Percentiles rank a stretch among this genome's conserved stretches.
These are phyloP conservation scores for Nephotettix cincticeps DNA, from an alignment of 1,140 invertebrate genomes.

Conservation along the genomic window DNA sequence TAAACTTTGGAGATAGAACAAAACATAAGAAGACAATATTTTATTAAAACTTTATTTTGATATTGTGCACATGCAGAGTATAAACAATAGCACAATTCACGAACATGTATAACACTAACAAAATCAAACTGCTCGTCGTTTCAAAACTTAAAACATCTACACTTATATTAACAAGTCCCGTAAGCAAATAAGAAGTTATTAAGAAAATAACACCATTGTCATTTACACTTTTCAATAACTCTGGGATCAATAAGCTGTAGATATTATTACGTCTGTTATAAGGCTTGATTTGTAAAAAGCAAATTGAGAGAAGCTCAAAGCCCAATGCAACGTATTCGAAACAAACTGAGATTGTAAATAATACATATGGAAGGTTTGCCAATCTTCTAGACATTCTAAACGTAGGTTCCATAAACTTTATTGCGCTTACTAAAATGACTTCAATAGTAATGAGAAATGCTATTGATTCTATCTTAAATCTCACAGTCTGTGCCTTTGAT, in stretches of 20 bases:
- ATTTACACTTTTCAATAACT: slow-evolving; percentile 65
- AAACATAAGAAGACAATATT: too few species aligned
- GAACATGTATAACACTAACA: slow-evolving; percentile 58
- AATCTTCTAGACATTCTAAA: slow-evolving; percentile 61
- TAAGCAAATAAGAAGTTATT: slow-evolving; percentile 71
- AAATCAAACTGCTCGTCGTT: slow-evolving; percentile 49
- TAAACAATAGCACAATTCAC: slow-evolving; percentile 41
- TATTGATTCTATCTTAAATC: neutral
- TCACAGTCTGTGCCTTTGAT: neutral
- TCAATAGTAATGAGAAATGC: neutral
- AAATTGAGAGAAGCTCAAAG: neutral
- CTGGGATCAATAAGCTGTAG: slow-evolving; percentile 45
- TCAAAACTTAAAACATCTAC: slow-evolving; percentile 59
- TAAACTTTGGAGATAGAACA: too few species aligned
- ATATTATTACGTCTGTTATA: slow-evolving; percentile 12
- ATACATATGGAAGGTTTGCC: slow-evolving; percentile 72
- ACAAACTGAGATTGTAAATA: slow-evolving; percentile 66
- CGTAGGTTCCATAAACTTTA: neutral
- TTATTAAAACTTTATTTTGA: neutral
- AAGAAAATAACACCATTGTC: slow-evolving; percentile 78
- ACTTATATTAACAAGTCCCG: slow-evolving; percentile 73
- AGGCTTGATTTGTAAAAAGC: neutral
- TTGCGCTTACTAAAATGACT: neutral
- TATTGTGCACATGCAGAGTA: neutral
- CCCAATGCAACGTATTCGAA: slow-evolving; percentile 22